These are phyloP conservation scores for Micrastur ruficollis DNA, from an alignment of 2,797 vertebrate species.

Conservation along the genomic window DNA sequence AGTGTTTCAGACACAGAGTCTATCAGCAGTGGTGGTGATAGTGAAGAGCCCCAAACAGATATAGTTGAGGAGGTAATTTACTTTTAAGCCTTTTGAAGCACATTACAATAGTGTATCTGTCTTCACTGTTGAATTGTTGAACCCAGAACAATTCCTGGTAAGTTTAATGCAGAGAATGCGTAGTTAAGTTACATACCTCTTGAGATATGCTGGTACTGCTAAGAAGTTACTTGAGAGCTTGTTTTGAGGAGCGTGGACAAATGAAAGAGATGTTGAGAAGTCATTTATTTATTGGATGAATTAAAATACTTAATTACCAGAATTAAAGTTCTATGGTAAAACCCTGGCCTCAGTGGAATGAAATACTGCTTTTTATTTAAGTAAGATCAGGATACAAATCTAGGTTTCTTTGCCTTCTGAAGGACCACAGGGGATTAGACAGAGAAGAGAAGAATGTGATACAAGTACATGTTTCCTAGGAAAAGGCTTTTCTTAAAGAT, in stretches of 20 bases:
- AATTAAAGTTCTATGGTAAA: background rate
- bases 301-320: background rate
- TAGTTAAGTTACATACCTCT: background rate
- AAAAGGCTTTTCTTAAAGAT: background rate
- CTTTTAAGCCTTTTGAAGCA: background rate
- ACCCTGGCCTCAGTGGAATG: background rate
- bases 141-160: background rate
- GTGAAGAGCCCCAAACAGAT: constrained; percentile 72
- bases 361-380: background rate
- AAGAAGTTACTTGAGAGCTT: background rate
- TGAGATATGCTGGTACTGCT: background rate
- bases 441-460: background rate
- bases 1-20: constrained; percentile 74
- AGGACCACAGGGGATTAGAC: background rate
- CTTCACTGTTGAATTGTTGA: background rate
- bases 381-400: background rate
- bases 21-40: constrained; percentile 75
- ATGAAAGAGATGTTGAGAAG: background rate
- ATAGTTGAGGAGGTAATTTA: constrained; percentile 76
- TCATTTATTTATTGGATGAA: background rate
- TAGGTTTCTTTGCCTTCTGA: background rate
- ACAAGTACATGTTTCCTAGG: background rate
- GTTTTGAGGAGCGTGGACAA: background rate
- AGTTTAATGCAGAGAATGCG: background rate
- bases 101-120: background rate